Evolutionary conservation across 2,888 invertebrate species (phyloP).

Genomic region (Tetragonisca angustula): DNA sequence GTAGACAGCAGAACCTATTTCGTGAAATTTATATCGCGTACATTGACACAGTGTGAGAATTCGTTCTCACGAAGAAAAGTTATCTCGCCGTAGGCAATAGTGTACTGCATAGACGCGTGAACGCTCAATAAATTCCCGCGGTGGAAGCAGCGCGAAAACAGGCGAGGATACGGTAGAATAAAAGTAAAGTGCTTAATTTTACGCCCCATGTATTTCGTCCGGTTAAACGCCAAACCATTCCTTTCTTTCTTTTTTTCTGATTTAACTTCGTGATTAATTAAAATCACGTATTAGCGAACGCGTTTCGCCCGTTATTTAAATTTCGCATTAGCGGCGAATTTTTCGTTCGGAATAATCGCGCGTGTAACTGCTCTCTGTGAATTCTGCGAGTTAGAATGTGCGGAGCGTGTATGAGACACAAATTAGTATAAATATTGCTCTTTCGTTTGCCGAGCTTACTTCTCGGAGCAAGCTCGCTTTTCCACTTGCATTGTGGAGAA

Average conservation of each 20-base stretch:
- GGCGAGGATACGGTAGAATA: neutral
- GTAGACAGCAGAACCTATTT: slow-evolving; percentile 42
- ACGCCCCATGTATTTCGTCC: neutral
- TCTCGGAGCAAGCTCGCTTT: neutral
- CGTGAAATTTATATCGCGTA: slow-evolving; percentile 50
- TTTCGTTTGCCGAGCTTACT: neutral
- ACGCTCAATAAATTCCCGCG: slow-evolving; percentile 45
- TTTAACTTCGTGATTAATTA: neutral
- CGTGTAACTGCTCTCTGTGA: neutral
- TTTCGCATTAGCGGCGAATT: neutral
- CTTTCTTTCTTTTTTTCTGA: too few species aligned
- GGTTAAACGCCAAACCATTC: neutral
- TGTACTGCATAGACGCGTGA: slow-evolving; percentile 7
- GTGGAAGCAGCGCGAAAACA: slow-evolving; percentile 3
- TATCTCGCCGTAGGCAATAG: slow-evolving; percentile 23
- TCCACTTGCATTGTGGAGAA: neutral
- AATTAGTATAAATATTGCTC: slow-evolving; percentile 13
- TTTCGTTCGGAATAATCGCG: slow-evolving; percentile 6
- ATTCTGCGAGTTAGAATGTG: neutral
- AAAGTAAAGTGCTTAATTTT: slow-evolving; percentile 6
- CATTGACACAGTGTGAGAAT: slow-evolving; percentile 36
- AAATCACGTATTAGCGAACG: neutral
- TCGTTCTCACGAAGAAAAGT: slow-evolving; percentile 28
- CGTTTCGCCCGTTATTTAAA: neutral
- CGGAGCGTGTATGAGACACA: neutral